A percentile compares a stretch with the other conserved stretches of the same genome.
Evolutionary conservation across 2,888 invertebrate species (phyloP).

Genomic region (Parnassius glacialis): DNA sequence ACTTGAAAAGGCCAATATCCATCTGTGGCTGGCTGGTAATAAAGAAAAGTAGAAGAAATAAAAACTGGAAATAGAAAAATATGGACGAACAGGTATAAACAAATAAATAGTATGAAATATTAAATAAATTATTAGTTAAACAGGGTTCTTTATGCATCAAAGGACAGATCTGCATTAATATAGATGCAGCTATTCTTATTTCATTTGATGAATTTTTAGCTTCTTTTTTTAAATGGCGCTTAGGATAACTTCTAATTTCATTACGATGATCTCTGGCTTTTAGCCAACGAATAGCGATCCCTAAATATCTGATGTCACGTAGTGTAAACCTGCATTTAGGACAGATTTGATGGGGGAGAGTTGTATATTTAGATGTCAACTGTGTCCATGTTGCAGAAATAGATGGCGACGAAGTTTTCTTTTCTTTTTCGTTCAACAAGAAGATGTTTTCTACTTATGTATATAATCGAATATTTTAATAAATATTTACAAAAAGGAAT

Average conservation of each 20-base stretch:
- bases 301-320: constrained; percentile 66
- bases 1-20: too few relatives aligned
- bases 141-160: too few relatives aligned
- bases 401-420: constrained; percentile 2
- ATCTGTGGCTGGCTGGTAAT: too few relatives aligned
- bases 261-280: constrained; percentile 59
- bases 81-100: too few relatives aligned
- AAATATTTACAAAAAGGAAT: too few relatives aligned
- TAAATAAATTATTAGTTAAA: too few relatives aligned
- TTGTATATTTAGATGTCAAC: constrained; percentile 33
- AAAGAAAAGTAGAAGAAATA: too few relatives aligned
- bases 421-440: neutral
- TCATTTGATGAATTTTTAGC: neutral
- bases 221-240: constrained; percentile 43
- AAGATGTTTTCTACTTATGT: too few relatives aligned
- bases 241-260: constrained; percentile 57
- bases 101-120: too few relatives aligned
- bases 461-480: too few relatives aligned
- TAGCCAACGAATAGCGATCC: constrained; percentile 64
- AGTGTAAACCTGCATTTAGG: constrained; percentile 71
- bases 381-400: constrained; percentile 17
- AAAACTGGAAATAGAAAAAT: too few relatives aligned
- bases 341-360: constrained; percentile 66
- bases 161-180: neutral
- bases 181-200: neutral